These are phyloP conservation scores for Chaitophorus viminalis DNA, from an alignment of 2,888 invertebrate genomes.

Conservation along the genomic window DNA sequence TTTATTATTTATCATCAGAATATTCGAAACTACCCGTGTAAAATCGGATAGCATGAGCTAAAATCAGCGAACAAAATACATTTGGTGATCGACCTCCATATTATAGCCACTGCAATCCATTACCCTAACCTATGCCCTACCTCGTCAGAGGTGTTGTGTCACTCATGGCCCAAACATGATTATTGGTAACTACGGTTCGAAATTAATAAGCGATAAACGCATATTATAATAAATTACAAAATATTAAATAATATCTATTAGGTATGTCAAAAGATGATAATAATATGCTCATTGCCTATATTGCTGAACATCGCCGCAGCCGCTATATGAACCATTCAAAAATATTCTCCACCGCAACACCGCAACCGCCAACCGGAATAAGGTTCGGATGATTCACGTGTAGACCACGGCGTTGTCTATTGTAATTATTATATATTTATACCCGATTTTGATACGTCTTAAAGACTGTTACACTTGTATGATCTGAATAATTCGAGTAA, in stretches of 20 bases:
- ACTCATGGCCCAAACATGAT: slow-evolving; percentile 39
- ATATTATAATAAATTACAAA: not conserved
- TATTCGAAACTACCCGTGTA: too few species aligned
- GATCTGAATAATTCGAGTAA: not conserved
- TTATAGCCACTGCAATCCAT: not conserved
- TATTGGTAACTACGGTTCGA: slow-evolving; percentile 45
- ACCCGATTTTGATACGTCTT: not conserved
- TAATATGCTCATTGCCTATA: too few species aligned
- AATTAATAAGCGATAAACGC: not conserved
- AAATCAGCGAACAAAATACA: not conserved
- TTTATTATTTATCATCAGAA: too few species aligned
- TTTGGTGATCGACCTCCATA: not conserved
- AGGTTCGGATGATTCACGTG: not conserved
- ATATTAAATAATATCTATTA: too few species aligned
- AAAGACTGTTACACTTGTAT: not conserved
- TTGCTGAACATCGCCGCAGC: too few species aligned
- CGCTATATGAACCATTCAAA: not conserved
- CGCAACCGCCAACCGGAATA: not conserved
- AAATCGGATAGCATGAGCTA: not conserved
- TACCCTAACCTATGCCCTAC: slow-evolving; percentile 37
- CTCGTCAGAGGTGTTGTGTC: slow-evolving; percentile 26
- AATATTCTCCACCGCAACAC: not conserved
- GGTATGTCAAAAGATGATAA: too few species aligned
- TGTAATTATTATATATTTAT: not conserved
- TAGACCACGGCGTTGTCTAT: not conserved